Base-by-base conservation (phyloP, 2,888 invertebrate species). In the Andrena hattorfiana region DNA sequence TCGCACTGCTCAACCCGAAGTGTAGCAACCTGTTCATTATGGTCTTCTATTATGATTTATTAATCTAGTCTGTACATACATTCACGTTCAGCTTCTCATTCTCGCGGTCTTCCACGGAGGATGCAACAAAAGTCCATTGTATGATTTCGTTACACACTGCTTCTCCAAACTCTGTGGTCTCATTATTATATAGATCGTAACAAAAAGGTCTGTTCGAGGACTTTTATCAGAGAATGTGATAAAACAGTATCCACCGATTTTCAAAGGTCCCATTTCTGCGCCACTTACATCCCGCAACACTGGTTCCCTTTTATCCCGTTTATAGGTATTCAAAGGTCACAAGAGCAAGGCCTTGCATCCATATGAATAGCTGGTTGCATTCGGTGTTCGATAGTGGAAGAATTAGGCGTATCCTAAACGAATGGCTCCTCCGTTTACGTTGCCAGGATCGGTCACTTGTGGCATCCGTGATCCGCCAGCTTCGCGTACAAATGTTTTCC, bases 401-500 rank as follows among this genome's bases (percentile, higher is more conserved):
- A 42, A 42, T 42, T 42, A 16, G 51, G 10, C 10, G 56, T 5
- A 8, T 4, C 13, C 3, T 4, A 23, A 56, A 23, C 1, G 26
- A 13, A 26, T 23, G 20, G 10, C 5, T 42, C 23, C 35, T 23
- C 6, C 63, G 35, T 23, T 30, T 32, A 62, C 26, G 35, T 72
- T 70, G n/a, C 8, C 42, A 75, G 69, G 48, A 60, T 32, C 30
- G 76, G 49, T 51, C 70, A 74, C 51, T 64, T 0, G 68, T 48
- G 64, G 56, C 70, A 60, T 60, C 73, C 71, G 76, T 60, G 76
- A 84, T 73, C 42, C 71, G 68, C 72, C 72, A 83, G 67, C 78
- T 81, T 85, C 69, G 66, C 63, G 35, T 32, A 28, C 20, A 60
- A 71, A 70, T 87, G 86, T 88, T 90, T 85, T 83, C 82, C 76